These are phyloP conservation scores for Tyria jacobaeae DNA, from an alignment of 2,888 invertebrate genomes.

Conservation along the genomic window DNA sequence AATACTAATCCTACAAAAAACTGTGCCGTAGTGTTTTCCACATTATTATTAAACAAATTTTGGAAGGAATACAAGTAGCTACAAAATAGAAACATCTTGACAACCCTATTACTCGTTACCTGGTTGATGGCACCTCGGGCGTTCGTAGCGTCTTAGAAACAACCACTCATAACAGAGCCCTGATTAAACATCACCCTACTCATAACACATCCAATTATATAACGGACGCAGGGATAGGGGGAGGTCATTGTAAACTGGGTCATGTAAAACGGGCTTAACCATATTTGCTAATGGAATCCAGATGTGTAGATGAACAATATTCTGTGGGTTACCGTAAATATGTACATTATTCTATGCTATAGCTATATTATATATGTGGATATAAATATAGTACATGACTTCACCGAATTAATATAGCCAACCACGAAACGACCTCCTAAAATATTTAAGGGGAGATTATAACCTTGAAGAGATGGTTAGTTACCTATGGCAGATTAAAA, in stretches of 20 bases:
- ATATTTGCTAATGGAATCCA: slow-evolving; percentile 84
- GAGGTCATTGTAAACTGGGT: slow-evolving; percentile 61
- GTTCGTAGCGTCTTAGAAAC: slow-evolving; percentile 77
- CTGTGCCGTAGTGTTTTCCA: too few relatives aligned
- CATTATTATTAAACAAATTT: not conserved
- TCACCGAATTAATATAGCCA: slow-evolving; percentile 43
- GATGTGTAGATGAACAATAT: slow-evolving; percentile 79
- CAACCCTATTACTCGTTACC: slow-evolving; percentile 73
- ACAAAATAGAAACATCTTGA: slow-evolving; percentile 7
- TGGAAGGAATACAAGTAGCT: not conserved
- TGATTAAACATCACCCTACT: slow-evolving; percentile 71
- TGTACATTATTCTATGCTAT: slow-evolving; percentile 51
- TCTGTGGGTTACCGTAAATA: slow-evolving; percentile 71
- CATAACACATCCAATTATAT: slow-evolving; percentile 63
- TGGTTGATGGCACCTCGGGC: slow-evolving; percentile 80
- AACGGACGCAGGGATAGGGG: slow-evolving; percentile 47
- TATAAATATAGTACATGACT: slow-evolving; percentile 26
- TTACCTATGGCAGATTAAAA: not conserved
- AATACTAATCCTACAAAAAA: too few relatives aligned
- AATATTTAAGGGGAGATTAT: slow-evolving; percentile 10
- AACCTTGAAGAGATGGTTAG: not conserved
- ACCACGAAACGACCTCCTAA: slow-evolving; percentile 11
- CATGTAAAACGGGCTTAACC: slow-evolving; percentile 70
- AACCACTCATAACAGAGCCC: slow-evolving; percentile 70
- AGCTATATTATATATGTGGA: not conserved